Conservation (phyloP, 2,797 vertebrate genomes). For the Anabas testudineus region DNA sequence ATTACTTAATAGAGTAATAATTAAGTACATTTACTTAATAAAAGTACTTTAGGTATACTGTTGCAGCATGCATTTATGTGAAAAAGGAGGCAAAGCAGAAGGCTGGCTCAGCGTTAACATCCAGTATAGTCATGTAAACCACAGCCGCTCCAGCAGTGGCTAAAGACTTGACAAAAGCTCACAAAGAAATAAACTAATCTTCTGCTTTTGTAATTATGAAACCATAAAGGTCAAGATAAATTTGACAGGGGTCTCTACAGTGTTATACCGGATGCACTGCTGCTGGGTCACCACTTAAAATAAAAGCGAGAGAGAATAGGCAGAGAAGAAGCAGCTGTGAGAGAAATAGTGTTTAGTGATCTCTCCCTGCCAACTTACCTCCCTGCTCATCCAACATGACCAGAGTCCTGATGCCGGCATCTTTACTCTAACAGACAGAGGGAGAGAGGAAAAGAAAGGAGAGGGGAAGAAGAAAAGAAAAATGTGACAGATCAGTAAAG, state of each 20-base stretch:
- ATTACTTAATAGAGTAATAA: no score
- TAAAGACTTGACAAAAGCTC: slow-evolving; percentile 7
- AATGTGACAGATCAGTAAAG: slow-evolving; percentile 60
- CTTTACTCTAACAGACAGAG: slow-evolving; percentile 92
- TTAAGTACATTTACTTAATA: no score
- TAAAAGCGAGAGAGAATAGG: slow-evolving; percentile 26
- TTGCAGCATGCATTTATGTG: background rate
- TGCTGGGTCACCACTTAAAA: slow-evolving; percentile 16
- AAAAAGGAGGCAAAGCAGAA: slow-evolving; percentile 57
- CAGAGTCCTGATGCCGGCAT: slow-evolving; percentile 99
- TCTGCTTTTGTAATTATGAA: slow-evolving; percentile 4
- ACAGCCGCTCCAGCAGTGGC: slow-evolving; percentile 7
- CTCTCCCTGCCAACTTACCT: slow-evolving; percentile 88
- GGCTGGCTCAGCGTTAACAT: slow-evolving; percentile 40
- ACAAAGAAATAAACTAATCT: background rate
- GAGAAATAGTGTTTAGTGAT: slow-evolving; percentile 21
- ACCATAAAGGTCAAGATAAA: slow-evolving; percentile 7
- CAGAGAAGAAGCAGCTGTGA: slow-evolving; percentile 13
- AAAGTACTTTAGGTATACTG: background rate
- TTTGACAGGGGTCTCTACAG: background rate
- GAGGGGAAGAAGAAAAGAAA: slow-evolving; percentile 38
- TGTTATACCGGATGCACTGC: slow-evolving; percentile 46
- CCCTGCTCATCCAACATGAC: slow-evolving; percentile 99
- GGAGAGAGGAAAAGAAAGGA: slow-evolving; percentile 39
- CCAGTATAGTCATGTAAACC: slow-evolving; percentile 43